phyloP scores from a whole-genome alignment of 2,888 invertebrate genomes.

The Periphyllus acericola region DNA sequence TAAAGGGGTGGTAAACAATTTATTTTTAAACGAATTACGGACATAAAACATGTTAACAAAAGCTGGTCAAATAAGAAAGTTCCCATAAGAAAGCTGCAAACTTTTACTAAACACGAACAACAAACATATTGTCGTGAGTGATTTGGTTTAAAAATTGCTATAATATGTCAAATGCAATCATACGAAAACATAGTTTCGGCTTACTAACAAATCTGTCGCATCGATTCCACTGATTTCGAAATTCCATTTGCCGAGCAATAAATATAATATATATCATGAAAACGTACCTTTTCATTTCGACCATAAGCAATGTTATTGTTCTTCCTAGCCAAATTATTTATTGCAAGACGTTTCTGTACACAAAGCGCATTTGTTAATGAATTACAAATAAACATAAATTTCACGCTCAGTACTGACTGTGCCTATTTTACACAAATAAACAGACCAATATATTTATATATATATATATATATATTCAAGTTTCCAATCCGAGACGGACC shows the following conservation, averaged over 20 bases:
- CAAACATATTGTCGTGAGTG: slow-evolving; percentile 9
- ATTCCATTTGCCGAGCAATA: neutral
- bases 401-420: no score
- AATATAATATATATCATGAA: neutral
- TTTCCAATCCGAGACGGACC: no score
- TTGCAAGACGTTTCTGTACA: neutral
- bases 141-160: slow-evolving; percentile 27
- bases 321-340: neutral
- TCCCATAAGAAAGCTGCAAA: neutral
- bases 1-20: neutral
- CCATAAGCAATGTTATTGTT: neutral
- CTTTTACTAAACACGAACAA: slow-evolving; percentile 31
- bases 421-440: no score
- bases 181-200: neutral
- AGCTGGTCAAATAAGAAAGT: slow-evolving; percentile 25
- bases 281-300: neutral
- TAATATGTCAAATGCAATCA: slow-evolving; percentile 24
- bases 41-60: slow-evolving; percentile 47
- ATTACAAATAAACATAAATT: neutral
- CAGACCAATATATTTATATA: no score
- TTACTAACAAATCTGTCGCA: neutral
- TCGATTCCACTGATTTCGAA: neutral
- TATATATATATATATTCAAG: no score
- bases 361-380: neutral
- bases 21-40: slow-evolving; percentile 37